phyloP scores from a whole-genome alignment of 2,797 vertebrate species.

The Xiphophorus birchmanni region DNA sequence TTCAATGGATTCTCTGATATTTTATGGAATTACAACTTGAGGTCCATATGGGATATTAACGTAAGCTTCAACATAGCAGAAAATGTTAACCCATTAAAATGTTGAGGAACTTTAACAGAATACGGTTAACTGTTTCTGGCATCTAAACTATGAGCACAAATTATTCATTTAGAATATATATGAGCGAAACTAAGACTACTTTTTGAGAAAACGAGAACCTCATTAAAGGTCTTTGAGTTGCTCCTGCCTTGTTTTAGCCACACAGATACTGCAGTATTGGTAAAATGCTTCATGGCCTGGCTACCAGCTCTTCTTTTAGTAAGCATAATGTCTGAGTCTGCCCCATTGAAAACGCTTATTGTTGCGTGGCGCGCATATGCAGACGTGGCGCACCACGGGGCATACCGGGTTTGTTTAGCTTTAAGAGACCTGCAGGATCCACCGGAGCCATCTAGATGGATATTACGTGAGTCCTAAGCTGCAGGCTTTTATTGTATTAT shows the following conservation, averaged over 20 bases:
- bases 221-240: not conserved
- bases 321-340: slow-evolving; percentile 1
- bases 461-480: slow-evolving; percentile 42
- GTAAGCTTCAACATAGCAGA: not conserved
- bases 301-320: not conserved
- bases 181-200: not conserved
- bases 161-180: not conserved
- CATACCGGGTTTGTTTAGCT: slow-evolving; percentile 7
- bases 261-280: not conserved
- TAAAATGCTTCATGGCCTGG: not conserved
- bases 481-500: slow-evolving; percentile 51
- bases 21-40: not conserved
- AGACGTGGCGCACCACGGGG: not conserved
- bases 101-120: not conserved
- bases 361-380: not conserved
- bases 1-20: not conserved
- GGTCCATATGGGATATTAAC: not conserved
- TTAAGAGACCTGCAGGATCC: not conserved
- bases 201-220: not conserved
- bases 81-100: not conserved
- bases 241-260: not conserved
- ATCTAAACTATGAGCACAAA: not conserved
- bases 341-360: slow-evolving; percentile 23
- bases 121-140: not conserved
- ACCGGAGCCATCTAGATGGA: slow-evolving; percentile 34